These are phyloP conservation scores for Alces alces DNA, from an alignment of 2,113 vertebrate species.

Conservation along the genomic window DNA sequence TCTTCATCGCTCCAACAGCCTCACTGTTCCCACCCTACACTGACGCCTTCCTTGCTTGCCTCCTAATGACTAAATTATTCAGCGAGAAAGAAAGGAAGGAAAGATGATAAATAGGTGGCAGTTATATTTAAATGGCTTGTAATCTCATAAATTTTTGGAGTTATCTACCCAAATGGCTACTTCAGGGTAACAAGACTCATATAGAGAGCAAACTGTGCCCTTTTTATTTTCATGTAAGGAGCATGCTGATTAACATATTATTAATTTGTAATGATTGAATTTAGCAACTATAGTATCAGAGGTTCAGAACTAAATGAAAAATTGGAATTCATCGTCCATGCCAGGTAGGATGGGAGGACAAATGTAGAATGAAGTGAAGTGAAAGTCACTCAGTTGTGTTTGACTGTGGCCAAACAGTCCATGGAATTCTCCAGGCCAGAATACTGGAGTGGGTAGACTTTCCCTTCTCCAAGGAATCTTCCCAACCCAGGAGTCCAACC, in stretches of 20 bases:
- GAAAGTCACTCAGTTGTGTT: neutral
- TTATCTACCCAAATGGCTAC: neutral
- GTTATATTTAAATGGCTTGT: neutral
- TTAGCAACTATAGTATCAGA: neutral
- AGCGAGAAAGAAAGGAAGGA: neutral
- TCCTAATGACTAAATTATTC: neutral
- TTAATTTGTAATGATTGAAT: neutral
- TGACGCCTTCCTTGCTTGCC: neutral
- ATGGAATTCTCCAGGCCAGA: neutral
- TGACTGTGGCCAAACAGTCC: neutral
- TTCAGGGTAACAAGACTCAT: neutral
- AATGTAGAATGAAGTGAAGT: neutral
- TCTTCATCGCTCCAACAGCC: neutral
- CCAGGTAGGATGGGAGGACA: neutral
- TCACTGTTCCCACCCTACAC: too few relatives aligned
- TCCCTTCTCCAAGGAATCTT: neutral
- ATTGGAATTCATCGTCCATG: neutral
- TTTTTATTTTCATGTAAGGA: neutral
- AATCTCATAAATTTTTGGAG: neutral
- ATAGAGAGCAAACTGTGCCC: neutral
- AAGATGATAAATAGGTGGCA: neutral
- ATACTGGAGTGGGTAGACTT: neutral
- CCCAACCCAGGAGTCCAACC: neutral
- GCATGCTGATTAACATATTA: neutral
- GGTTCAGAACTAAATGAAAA: neutral